phyloP scores from a whole-genome alignment of 2,888 invertebrate genomes.

The Horisme vitalbata region DNA sequence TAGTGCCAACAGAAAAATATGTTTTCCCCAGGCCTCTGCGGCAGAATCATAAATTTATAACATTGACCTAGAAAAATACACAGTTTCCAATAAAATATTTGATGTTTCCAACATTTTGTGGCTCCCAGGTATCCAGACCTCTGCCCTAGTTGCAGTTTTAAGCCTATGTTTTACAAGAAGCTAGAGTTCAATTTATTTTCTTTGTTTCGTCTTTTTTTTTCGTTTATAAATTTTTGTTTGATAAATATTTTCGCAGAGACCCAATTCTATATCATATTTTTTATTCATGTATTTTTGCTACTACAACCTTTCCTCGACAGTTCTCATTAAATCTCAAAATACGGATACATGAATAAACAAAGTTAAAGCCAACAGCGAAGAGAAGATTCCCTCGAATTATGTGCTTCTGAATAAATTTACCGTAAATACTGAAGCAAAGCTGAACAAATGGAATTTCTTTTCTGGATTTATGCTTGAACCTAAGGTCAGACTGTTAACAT shows the following conservation, averaged over 20 bases:
- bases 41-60: constrained; percentile 9
- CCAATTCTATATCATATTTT: no score
- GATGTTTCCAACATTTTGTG: constrained; percentile 9
- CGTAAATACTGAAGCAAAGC: constrained; percentile 26
- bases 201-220: neutral
- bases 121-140: constrained; percentile 8
- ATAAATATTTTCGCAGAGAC: no score
- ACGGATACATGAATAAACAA: constrained; percentile 18
- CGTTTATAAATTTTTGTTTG: neutral
- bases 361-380: constrained; percentile 10
- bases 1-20: constrained; percentile 4
- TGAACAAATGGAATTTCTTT: constrained; percentile 27
- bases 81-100: constrained; percentile 20
- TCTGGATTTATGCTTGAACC: constrained; percentile 30
- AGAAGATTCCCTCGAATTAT: constrained; percentile 21
- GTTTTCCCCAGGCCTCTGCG: constrained; percentile 13
- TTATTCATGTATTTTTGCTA: neutral
- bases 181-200: neutral
- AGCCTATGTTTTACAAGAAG: neutral
- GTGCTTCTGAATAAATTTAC: constrained; percentile 33
- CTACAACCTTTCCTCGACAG: constrained; percentile 4
- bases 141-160: constrained; percentile 15
- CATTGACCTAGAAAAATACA: constrained; percentile 15
- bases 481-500: constrained; percentile 27
- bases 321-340: constrained; percentile 17